Evolutionary conservation across 2,888 invertebrate genomes (phyloP).

Genomic region (Pterostichus madidus): DNA sequence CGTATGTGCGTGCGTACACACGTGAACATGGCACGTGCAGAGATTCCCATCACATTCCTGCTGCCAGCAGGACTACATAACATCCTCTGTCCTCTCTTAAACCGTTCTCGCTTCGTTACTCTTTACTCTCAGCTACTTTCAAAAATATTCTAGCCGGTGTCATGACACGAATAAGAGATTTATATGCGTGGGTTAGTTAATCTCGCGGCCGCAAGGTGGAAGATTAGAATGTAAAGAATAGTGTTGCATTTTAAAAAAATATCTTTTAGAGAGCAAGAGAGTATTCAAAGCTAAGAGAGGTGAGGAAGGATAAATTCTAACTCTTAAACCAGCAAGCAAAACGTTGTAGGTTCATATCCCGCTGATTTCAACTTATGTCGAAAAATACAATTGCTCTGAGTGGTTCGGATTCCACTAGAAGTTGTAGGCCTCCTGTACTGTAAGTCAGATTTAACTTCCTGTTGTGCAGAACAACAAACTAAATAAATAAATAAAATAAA

Average conservation of each 20-base stretch:
- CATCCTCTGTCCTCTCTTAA: background rate
- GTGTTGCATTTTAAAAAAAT: too few species aligned
- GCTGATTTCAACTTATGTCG: too few species aligned
- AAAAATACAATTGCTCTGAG: too few species aligned
- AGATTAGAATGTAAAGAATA: background rate
- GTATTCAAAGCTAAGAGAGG: too few species aligned
- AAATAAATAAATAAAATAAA: too few species aligned
- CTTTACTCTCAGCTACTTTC: background rate
- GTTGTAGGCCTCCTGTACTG: too few species aligned
- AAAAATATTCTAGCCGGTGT: background rate
- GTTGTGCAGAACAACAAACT: too few species aligned
- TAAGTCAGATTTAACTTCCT: too few species aligned
- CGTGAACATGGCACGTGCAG: conserved; percentile 8
- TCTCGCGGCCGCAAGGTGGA: background rate
- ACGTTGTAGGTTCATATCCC: too few species aligned
- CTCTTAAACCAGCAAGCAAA: too few species aligned
- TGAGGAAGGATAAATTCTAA: too few species aligned
- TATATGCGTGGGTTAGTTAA: conserved; percentile 11
- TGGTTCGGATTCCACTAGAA: too few species aligned
- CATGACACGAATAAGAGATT: conserved; percentile 23
- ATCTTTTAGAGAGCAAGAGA: background rate
- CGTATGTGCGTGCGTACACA: background rate
- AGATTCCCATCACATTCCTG: conserved; percentile 3
- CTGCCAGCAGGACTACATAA: background rate
- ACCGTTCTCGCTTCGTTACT: background rate